Evolutionary conservation across 1,140 invertebrate species (phyloP).

Genomic region (Pseudoatta argentina): DNA sequence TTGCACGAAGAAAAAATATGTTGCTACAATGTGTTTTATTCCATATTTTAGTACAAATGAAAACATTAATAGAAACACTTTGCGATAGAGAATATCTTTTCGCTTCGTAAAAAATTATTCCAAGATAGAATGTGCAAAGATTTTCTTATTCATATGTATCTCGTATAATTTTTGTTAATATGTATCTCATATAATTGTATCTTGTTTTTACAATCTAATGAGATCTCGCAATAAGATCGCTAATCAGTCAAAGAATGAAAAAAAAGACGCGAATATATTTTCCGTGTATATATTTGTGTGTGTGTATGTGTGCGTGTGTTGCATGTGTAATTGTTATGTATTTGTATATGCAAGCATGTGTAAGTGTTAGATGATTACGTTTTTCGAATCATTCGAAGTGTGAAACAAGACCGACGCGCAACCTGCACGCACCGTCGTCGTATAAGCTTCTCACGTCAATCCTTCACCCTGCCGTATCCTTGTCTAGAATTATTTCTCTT

Average conservation of each 20-base stretch:
- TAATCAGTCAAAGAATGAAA: constrained; percentile 27
- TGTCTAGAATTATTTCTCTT: constrained; percentile 19
- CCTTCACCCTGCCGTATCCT: constrained; percentile 21
- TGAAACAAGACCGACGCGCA: constrained; percentile 47
- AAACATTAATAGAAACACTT: constrained; percentile 21
- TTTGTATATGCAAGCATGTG: not conserved
- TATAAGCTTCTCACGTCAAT: constrained; percentile 47
- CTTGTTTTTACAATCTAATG: not conserved
- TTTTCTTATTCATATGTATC: not conserved
- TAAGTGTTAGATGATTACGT: constrained; percentile 29
- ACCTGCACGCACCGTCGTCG: constrained; percentile 51
- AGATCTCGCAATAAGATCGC: constrained; percentile 14
- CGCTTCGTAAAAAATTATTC: not conserved
- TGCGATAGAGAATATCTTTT: constrained; percentile 2
- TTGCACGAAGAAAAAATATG: not conserved
- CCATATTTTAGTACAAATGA: not conserved
- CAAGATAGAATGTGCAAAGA: not conserved
- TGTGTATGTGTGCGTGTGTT: not conserved
- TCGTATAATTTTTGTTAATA: too few relatives aligned
- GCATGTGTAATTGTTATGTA: not conserved
- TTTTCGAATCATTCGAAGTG: constrained; percentile 30
- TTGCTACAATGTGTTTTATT: not conserved
- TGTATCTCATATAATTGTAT: not conserved
- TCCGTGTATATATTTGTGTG: too few relatives aligned
- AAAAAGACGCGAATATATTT: constrained; percentile 12